Conservation (phyloP, 1,140 invertebrate genomes). For the Drosophila ambigua region DNA sequence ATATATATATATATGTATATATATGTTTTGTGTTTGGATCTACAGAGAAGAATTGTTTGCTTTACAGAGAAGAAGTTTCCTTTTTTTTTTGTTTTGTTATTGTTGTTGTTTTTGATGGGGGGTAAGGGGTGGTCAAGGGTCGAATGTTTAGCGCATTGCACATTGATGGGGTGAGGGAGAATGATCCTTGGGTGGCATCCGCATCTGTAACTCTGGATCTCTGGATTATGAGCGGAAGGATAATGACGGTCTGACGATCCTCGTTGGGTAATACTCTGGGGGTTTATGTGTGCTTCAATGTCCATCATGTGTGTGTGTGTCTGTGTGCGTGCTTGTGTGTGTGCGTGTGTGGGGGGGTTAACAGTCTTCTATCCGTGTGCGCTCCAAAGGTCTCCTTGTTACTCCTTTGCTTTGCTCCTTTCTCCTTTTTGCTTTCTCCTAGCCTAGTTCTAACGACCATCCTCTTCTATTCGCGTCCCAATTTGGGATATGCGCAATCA, state of each 20-base stretch:
- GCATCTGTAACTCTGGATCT: not conserved
- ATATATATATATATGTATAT: slow-evolving; percentile 40
- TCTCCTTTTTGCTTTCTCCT: slow-evolving; percentile 28
- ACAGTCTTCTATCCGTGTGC: slow-evolving; percentile 73
- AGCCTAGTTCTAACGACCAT: slow-evolving; percentile 29
- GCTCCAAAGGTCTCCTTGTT: slow-evolving; percentile 43
- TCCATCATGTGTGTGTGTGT: slow-evolving; percentile 1
- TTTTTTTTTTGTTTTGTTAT: not conserved
- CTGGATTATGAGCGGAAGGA: not conserved
- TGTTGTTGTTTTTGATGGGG: not conserved
- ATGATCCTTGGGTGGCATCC: slow-evolving; percentile 9
- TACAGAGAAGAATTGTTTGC: slow-evolving; percentile 13
- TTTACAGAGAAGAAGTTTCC: slow-evolving; percentile 16
- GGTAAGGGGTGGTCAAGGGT: not conserved
- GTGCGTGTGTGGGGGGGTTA: slow-evolving; percentile 23
- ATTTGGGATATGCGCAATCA: slow-evolving; percentile 20
- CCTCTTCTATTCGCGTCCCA: slow-evolving; percentile 21
- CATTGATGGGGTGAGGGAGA: not conserved
- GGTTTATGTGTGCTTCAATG: slow-evolving; percentile 13
- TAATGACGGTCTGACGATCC: not conserved
- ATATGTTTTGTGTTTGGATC: slow-evolving; percentile 16
- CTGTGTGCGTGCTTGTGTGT: slow-evolving; percentile 24
- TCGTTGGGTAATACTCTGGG: slow-evolving; percentile 57
- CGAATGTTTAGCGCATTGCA: slow-evolving; percentile 11
- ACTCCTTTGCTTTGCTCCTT: slow-evolving; percentile 16